Base-by-base conservation (phyloP, 2,888 invertebrate genomes). In the Ferrisia virgata region DNA sequence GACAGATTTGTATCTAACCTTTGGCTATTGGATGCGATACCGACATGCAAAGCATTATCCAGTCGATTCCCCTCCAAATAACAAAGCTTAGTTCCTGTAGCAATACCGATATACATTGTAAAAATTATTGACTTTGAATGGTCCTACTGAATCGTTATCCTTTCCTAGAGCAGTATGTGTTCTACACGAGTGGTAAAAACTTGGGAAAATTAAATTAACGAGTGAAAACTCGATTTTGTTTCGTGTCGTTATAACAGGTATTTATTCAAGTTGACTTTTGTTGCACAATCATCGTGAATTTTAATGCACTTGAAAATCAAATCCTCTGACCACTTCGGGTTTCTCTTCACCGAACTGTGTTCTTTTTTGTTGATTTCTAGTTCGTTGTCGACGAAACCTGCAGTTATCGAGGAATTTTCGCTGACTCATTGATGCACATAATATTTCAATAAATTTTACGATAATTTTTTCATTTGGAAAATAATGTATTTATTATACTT, bases 331-430 rank as follows among this genome's bases (percentile, higher is more conserved):
- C 36, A 31, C 83, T 83, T 83, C 83, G 83, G 83, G 83, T 83
- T 83, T 83, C 83, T 83, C 83, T 76, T 83, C 83, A 83, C 33
- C 76, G 83, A 83, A 43, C 83, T 83, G 83, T 83, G 9, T 25
- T 18, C 25, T 18, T n/a, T 13, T 76, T n/a, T n/a, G n/a, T n/a
- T n/a, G n/a, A n/a, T n/a, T n/a, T 43, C 72, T 40, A 83, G 83
- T 83, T 83, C 83, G 83, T 83, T 83, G 83, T 83, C 83, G 83
- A 83, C 83, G 83, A 83, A 83, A 83, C 83, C 76, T 83, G 83
- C 83, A 83, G 83, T 72, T 72, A 76, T 72, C 47, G 72, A 76
- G 72, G 83, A 76, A 8, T n/a, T 76, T 9, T 36, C 72, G 2
- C 4, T 28, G 72, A 72, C 72, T 9, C n/a, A 18, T 79, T 78